Evolutionary conservation across 2,888 invertebrate species (phyloP).

Genomic region (Aspidiotus destructor): DNA sequence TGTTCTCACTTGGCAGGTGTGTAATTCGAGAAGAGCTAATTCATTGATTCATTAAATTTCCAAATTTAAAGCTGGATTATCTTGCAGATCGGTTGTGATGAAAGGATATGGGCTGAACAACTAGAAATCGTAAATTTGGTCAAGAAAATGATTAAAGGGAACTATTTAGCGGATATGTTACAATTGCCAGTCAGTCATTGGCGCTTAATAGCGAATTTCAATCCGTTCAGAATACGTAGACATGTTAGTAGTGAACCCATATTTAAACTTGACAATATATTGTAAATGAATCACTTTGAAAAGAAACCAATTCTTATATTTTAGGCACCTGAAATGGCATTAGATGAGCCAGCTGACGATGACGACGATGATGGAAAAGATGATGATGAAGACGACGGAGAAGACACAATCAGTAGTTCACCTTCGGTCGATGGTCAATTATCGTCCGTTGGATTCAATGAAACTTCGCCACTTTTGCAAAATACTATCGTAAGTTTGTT

Average conservation of each 20-base stretch:
- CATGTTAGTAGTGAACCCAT: constrained; percentile 38
- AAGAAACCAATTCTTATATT: no score
- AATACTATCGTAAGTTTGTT: background rate
- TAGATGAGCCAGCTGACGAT: constrained; percentile 34
- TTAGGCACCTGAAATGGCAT: background rate
- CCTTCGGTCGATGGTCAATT: constrained; percentile 24
- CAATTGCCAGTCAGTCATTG: constrained; percentile 62
- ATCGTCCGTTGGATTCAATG: background rate
- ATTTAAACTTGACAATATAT: background rate
- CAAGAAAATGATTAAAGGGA: constrained; percentile 59
- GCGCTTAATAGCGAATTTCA: constrained; percentile 52
- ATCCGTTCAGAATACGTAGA: constrained; percentile 41
- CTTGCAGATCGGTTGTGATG: constrained; percentile 64
- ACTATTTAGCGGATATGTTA: constrained; percentile 58
- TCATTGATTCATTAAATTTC: background rate
- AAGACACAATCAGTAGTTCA: constrained; percentile 41
- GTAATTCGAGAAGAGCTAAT: constrained; percentile 21
- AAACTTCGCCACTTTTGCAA: background rate
- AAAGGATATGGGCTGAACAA: constrained; percentile 57
- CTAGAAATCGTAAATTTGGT: constrained; percentile 57
- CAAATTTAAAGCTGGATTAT: background rate
- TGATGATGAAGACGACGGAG: constrained; percentile 38
- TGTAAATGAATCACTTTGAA: background rate
- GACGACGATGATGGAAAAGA: constrained; percentile 36
- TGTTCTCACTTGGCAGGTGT: constrained; percentile 47